phyloP scores from a whole-genome alignment of 2,113 vertebrate species.

The Axis porcinus region DNA sequence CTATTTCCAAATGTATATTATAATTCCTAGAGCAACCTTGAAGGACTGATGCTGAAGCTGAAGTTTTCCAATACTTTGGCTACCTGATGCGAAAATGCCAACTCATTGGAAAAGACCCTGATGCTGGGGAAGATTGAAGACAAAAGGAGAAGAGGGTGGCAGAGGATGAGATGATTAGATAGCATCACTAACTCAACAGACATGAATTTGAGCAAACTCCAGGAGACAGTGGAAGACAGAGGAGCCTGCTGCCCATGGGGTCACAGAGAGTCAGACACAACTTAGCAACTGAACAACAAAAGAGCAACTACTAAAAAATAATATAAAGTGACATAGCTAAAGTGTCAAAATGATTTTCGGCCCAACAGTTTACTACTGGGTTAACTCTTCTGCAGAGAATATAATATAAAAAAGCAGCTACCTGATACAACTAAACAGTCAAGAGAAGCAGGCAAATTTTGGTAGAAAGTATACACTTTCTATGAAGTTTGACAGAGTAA shows the following conservation, averaged over 20 bases:
- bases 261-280: neutral
- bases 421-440: neutral
- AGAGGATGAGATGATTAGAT: neutral
- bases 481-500: neutral
- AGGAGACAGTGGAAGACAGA: neutral
- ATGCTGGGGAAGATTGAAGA: neutral
- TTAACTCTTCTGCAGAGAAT: neutral
- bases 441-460: neutral
- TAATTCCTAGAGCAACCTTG: neutral
- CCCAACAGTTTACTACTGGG: neutral
- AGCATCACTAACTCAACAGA: neutral
- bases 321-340: neutral
- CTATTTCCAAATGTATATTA: neutral
- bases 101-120: neutral
- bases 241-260: neutral
- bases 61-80: neutral
- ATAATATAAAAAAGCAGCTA: neutral
- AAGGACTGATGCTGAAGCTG: neutral
- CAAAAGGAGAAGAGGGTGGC: neutral
- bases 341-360: neutral
- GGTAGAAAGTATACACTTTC: neutral
- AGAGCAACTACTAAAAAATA: neutral
- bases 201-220: neutral
- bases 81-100: neutral
- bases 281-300: neutral